These are phyloP conservation scores for Acrocephalus kingi DNA, from an alignment of 2,113 vertebrate species.

Conservation along the genomic window DNA sequence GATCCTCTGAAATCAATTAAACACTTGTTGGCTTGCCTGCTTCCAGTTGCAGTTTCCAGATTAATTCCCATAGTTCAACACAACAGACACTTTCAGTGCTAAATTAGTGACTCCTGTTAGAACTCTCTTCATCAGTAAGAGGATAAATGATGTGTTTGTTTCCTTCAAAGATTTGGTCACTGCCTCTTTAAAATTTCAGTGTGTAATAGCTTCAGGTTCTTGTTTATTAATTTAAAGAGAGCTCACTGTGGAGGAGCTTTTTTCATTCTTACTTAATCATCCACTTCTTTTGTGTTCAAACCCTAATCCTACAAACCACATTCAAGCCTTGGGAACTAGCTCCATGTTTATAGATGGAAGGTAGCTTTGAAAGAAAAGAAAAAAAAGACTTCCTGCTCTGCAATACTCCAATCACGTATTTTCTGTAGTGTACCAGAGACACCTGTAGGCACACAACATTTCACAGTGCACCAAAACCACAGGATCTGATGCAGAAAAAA, in stretches of 20 bases:
- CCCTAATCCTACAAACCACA: background rate
- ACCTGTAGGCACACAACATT: background rate
- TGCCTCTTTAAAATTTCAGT: background rate
- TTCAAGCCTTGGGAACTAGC: background rate
- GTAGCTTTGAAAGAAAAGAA: background rate
- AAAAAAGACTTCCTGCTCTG: background rate
- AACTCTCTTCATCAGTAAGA: background rate
- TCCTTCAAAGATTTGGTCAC: background rate
- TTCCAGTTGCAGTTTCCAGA: background rate
- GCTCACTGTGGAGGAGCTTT: background rate
- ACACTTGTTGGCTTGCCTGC: background rate
- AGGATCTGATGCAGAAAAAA: background rate
- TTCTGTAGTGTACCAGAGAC: background rate
- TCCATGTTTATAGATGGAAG: background rate
- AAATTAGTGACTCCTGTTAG: background rate
- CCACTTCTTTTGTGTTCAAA: conserved; percentile 13
- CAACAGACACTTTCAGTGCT: background rate
- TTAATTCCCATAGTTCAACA: background rate
- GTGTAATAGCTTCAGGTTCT: background rate
- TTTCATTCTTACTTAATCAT: background rate
- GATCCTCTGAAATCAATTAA: conserved; percentile 10
- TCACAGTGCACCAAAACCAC: background rate
- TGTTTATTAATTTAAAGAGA: background rate
- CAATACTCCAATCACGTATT: background rate
- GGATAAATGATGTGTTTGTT: background rate